Evolutionary conservation across 2,113 vertebrate genomes (phyloP).

Genomic region (Empidonax traillii): DNA sequence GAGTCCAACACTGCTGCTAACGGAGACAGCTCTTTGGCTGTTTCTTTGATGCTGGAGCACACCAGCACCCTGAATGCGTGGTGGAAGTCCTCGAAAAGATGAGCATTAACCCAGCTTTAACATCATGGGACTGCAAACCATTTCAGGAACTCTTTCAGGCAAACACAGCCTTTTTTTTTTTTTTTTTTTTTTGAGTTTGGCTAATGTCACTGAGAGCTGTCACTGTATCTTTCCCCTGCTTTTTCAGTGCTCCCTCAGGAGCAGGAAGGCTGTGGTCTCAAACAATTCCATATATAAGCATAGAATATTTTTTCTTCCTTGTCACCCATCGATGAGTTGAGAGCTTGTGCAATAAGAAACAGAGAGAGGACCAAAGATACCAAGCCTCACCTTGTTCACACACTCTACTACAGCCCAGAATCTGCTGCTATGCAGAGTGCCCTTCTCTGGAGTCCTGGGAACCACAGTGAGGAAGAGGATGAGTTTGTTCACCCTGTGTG

Average conservation of each 20-base stretch:
- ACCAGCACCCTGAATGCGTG: not conserved
- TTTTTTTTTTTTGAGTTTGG: not conserved
- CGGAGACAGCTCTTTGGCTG: not conserved
- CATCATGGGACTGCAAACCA: not conserved
- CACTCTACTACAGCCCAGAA: not conserved
- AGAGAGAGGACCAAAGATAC: not conserved
- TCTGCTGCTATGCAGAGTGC: not conserved
- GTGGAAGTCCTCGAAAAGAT: not conserved
- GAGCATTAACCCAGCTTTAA: not conserved
- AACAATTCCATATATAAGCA: not conserved
- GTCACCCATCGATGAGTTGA: not conserved
- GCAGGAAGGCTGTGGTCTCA: not conserved
- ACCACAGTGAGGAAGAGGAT: not conserved
- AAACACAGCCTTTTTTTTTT: not conserved
- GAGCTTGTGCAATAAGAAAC: not conserved
- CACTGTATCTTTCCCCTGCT: not conserved
- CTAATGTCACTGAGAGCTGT: not conserved
- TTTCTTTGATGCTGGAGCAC: not conserved
- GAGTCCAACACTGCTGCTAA: not conserved
- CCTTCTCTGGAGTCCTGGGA: slow-evolving; percentile 2
- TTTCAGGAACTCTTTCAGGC: not conserved
- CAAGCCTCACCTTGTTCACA: not conserved
- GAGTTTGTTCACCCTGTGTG: not conserved
- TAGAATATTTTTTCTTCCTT: not conserved
- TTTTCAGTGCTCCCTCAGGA: not conserved